Evolutionary conservation across 1,140 invertebrate genomes (phyloP).

Genomic region (Sweltsa coloradensis): DNA sequence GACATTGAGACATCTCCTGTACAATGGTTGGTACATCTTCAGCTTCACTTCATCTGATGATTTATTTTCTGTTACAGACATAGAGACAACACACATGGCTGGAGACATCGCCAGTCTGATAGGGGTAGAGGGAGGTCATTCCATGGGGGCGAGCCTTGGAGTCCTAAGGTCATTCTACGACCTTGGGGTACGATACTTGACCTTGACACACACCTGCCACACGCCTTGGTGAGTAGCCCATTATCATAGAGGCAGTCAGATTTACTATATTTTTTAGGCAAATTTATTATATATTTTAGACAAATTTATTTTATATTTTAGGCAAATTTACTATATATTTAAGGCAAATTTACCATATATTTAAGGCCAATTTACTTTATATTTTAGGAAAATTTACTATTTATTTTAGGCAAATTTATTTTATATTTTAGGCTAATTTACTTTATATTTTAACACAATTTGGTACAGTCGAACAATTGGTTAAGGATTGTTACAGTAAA

Average conservation of each 20-base stretch:
- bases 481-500: too few relatives aligned
- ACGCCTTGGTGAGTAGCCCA: slow-evolving; percentile 56
- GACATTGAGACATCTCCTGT: too few relatives aligned
- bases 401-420: too few relatives aligned
- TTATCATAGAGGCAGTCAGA: background rate
- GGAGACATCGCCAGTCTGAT: slow-evolving; percentile 60
- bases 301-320: background rate
- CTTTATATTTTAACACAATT: too few relatives aligned
- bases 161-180: slow-evolving; percentile 71
- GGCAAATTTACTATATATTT: too few relatives aligned
- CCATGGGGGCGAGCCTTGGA: slow-evolving; percentile 68
- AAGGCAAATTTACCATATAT: too few relatives aligned
- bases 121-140: slow-evolving; percentile 73
- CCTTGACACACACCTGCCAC: slow-evolving; percentile 76
- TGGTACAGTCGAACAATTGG: too few relatives aligned
- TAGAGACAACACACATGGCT: slow-evolving; percentile 43
- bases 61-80: slow-evolving; percentile 38
- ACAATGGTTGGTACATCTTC: too few relatives aligned
- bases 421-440: too few relatives aligned
- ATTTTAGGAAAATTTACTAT: too few relatives aligned
- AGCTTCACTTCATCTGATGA: too few relatives aligned
- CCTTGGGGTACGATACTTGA: slow-evolving; percentile 71
- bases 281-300: background rate
- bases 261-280: background rate
- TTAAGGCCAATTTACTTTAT: too few relatives aligned